phyloP scores from a whole-genome alignment of 2,113 vertebrate genomes.

The Pluvialis apricaria region DNA sequence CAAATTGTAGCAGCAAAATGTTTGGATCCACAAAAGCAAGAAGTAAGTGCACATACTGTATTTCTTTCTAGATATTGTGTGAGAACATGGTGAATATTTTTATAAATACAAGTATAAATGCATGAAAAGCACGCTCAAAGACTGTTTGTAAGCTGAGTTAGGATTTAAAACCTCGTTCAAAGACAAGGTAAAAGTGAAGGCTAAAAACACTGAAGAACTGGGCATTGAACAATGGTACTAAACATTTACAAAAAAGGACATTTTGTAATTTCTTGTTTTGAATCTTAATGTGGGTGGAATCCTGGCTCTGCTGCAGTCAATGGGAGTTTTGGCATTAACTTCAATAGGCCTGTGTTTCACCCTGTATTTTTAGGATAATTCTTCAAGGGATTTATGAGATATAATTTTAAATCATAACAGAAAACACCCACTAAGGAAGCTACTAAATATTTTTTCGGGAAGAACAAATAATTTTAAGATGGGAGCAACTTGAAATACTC shows the following conservation, averaged over 20 bases:
- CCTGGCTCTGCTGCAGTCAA: constrained; percentile 44
- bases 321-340: constrained; percentile 62
- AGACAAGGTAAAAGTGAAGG: background rate
- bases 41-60: background rate
- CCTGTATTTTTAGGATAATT: constrained; percentile 56
- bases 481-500: constrained; percentile 11
- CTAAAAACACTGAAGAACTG: background rate
- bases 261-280: constrained; percentile 52
- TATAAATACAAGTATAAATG: background rate
- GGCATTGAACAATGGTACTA: background rate
- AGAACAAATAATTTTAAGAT: constrained; percentile 49
- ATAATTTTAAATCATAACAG: constrained; percentile 65
- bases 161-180: background rate
- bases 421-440: constrained; percentile 67
- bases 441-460: constrained; percentile 53
- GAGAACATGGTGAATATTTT: background rate
- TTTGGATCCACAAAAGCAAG: constrained; percentile 8
- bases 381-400: constrained; percentile 53
- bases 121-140: background rate
- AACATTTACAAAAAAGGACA: background rate
- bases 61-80: background rate
- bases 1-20: constrained; percentile 24
- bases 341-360: constrained; percentile 56
- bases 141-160: background rate
- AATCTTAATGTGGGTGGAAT: constrained; percentile 63